These are phyloP conservation scores for Bombus pyrosoma DNA, from an alignment of 1,140 invertebrate species.

Conservation along the genomic window DNA sequence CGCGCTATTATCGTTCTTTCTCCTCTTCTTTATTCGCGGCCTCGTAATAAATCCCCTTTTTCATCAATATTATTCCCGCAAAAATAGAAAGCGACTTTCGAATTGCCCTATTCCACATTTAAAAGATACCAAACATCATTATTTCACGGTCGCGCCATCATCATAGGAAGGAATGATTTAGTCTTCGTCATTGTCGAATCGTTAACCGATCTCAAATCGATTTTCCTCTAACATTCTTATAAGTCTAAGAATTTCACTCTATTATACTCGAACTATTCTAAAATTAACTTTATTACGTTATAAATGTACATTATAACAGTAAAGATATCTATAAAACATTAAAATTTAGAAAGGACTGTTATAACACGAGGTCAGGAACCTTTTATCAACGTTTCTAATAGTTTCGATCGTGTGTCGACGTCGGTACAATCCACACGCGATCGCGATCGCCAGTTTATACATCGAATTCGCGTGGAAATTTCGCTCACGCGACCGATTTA, in stretches of 20 bases:
- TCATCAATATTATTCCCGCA: background rate
- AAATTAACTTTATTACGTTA: too few species aligned
- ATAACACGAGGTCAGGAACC: background rate
- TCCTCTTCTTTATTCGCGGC: background rate
- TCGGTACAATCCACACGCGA: slow-evolving; percentile 17
- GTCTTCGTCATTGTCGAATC: slow-evolving; percentile 67
- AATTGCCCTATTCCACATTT: background rate
- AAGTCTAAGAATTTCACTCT: slow-evolving; percentile 25
- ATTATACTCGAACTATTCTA: background rate
- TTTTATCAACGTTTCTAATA: background rate
- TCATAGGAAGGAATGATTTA: background rate
- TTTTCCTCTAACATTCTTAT: slow-evolving; percentile 58
- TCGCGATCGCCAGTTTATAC: slow-evolving; percentile 2
- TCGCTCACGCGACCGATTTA: background rate
- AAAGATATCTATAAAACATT: background rate
- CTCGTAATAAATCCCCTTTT: background rate
- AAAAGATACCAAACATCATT: slow-evolving; percentile 6
- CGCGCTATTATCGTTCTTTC: slow-evolving; percentile 36
- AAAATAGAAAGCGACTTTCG: background rate
- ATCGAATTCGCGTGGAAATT: slow-evolving; percentile 1
- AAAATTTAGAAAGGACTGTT: background rate
- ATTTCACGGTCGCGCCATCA: background rate
- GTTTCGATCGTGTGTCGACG: background rate
- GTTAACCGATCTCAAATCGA: slow-evolving; percentile 64
- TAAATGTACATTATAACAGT: background rate